A percentile compares a stretch with the other conserved stretches of the same genome.
phyloP scores from a whole-genome alignment of 2,888 invertebrate genomes.

The Fabriciana adippe region DNA sequence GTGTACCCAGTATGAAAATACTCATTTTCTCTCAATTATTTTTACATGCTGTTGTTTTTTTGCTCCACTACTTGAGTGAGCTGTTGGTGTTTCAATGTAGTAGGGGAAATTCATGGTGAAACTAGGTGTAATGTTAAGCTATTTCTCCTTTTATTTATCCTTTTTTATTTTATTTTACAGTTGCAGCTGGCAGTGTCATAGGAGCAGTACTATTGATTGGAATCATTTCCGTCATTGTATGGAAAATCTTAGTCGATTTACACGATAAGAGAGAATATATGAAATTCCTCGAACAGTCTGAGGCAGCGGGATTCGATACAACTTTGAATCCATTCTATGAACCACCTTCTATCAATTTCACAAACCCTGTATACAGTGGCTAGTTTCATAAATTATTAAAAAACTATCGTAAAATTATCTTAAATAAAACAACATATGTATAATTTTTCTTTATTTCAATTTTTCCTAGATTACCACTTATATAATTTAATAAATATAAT shows the following conservation, averaged over 20 bases:
- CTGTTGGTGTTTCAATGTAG: no score
- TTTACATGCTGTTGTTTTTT: no score
- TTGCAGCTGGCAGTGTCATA: slow-evolving; percentile 57
- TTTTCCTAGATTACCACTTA: slow-evolving; percentile 4
- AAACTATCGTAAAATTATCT: slow-evolving; percentile 17
- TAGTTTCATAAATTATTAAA: slow-evolving; percentile 11
- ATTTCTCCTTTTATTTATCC: no score
- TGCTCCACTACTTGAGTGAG: no score
- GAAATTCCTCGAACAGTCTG: slow-evolving; percentile 55
- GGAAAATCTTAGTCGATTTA: slow-evolving; percentile 62
- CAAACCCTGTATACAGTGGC: slow-evolving; percentile 54
- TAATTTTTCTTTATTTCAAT: slow-evolving; percentile 2
- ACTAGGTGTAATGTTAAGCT: no score
- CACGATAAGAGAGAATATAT: slow-evolving; percentile 63
- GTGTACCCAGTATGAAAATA: not conserved
- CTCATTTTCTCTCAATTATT: not conserved
- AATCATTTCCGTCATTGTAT: slow-evolving; percentile 57
- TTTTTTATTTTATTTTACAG: slow-evolving; percentile 46
- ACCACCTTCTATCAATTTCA: slow-evolving; percentile 50
- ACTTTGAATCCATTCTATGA: slow-evolving; percentile 55
- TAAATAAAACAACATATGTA: slow-evolving; percentile 23
- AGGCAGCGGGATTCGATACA: slow-evolving; percentile 53
- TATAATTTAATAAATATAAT: slow-evolving; percentile 38
- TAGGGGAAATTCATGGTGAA: no score
- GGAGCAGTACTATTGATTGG: slow-evolving; percentile 62